phyloP scores from a whole-genome alignment of 2,888 invertebrate species.

The Helicoverpa assulta region DNA sequence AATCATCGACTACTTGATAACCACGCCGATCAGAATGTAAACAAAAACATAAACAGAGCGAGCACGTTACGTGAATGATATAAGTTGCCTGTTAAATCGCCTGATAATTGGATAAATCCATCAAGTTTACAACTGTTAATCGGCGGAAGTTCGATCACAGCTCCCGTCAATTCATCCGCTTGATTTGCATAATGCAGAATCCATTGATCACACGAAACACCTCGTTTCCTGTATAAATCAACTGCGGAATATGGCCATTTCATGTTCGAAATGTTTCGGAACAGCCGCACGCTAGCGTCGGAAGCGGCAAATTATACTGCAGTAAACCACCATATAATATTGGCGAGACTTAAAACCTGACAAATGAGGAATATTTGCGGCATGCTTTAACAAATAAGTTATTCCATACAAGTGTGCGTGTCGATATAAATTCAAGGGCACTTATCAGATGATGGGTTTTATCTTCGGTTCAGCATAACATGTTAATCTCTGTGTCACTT shows the following conservation, averaged over 20 bases:
- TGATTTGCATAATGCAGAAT: slow-evolving; percentile 63
- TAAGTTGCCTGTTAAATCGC: slow-evolving; percentile 46
- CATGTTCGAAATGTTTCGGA: slow-evolving; percentile 71
- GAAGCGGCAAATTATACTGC: slow-evolving; percentile 73
- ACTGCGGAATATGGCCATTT: slow-evolving; percentile 73
- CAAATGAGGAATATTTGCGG: slow-evolving; percentile 38
- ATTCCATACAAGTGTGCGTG: slow-evolving; percentile 15
- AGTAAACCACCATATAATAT: slow-evolving; percentile 50
- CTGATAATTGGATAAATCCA: slow-evolving; percentile 58
- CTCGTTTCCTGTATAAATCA: slow-evolving; percentile 75
- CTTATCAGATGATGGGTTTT: slow-evolving; percentile 41
- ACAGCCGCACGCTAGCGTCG: slow-evolving; percentile 74
- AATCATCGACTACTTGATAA: slow-evolving; percentile 22
- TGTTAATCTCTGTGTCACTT: slow-evolving; percentile 37
- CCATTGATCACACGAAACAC: slow-evolving; percentile 71
- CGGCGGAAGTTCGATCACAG: slow-evolving; percentile 72
- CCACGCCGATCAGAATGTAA: slow-evolving; percentile 35
- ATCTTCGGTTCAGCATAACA: slow-evolving; percentile 27
- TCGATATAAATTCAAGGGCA: slow-evolving; percentile 47
- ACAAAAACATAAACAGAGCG: slow-evolving; percentile 37
- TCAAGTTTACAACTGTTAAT: slow-evolving; percentile 63
- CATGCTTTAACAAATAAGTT: slow-evolving; percentile 24
- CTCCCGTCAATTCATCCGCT: slow-evolving; percentile 60
- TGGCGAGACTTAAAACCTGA: slow-evolving; percentile 48
- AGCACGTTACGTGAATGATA: slow-evolving; percentile 51